These are phyloP conservation scores for Hestina assimilis DNA, from an alignment of 1,140 invertebrate genomes.

Conservation along the genomic window DNA sequence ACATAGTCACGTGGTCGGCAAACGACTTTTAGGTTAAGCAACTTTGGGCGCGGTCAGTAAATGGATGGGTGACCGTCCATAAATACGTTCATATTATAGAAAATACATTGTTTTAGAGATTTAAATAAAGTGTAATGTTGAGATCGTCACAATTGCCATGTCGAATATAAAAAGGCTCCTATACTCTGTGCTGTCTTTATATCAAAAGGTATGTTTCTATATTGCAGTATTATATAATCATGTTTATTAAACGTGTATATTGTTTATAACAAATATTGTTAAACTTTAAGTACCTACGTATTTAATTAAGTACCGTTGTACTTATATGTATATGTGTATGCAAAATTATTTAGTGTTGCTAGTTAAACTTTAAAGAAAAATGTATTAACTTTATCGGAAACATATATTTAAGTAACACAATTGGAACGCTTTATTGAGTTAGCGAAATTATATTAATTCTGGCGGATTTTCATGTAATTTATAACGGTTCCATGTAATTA, in stretches of 20 bases:
- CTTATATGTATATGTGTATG: constrained; percentile 2
- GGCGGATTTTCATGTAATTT: constrained; percentile 33
- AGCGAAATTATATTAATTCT: constrained; percentile 1
- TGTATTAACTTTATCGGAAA: constrained; percentile 7
- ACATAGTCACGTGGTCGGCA: too few species aligned
- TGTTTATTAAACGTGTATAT: neutral
- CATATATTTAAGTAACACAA: neutral
- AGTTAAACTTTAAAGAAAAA: neutral
- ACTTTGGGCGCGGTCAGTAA: too few species aligned
- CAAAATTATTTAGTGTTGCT: constrained; percentile 5
- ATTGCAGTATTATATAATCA: constrained; percentile 5
- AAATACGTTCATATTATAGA: too few species aligned
- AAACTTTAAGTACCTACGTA: constrained; percentile 8
- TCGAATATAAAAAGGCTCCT: constrained; percentile 14
- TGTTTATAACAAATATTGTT: constrained; percentile 5
- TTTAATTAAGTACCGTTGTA: neutral
- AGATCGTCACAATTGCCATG: constrained; percentile 58
- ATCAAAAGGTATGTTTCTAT: neutral
- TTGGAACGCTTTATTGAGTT: neutral
- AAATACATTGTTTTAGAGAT: too few species aligned
- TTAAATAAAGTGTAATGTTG: too few species aligned
- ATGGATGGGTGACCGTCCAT: too few species aligned
- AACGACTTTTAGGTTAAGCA: too few species aligned
- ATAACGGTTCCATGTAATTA: constrained; percentile 43
- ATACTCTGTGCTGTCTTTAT: constrained; percentile 7